Evolutionary conservation across 2,797 vertebrate genomes (phyloP).

Genomic region (Xenops minutus): DNA sequence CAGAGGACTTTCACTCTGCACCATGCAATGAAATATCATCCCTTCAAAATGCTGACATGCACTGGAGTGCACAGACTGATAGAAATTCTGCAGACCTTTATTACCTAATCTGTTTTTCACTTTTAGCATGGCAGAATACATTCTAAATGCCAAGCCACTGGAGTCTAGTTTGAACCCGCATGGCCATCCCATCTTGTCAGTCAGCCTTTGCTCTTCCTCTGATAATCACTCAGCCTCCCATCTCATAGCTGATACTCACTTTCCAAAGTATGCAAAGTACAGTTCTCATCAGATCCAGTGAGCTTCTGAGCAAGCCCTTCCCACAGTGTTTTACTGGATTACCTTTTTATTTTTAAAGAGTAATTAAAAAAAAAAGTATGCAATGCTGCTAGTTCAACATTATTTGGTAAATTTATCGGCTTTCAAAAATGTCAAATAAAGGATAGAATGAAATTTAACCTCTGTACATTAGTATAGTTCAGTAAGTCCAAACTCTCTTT

Average conservation of each 20-base stretch:
- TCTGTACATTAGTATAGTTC: not conserved
- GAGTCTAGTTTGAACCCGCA: not conserved
- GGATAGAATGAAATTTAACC: not conserved
- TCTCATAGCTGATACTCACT: not conserved
- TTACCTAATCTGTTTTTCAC: not conserved
- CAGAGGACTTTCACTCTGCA: not conserved
- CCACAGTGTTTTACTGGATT: not conserved
- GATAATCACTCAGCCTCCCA: not conserved
- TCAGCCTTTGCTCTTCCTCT: not conserved
- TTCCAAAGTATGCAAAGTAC: not conserved
- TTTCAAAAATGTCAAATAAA: not conserved
- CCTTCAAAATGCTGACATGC: not conserved
- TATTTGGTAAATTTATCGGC: not conserved
- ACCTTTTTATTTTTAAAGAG: not conserved
- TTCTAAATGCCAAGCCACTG: not conserved
- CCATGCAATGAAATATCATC: not conserved
- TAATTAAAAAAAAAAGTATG: too few relatives aligned
- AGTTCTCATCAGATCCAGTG: not conserved
- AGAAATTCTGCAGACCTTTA: not conserved
- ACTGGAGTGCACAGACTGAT: not conserved
- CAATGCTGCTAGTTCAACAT: not conserved
- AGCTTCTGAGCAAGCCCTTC: not conserved
- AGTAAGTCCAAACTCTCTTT: not conserved
- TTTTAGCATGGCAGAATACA: not conserved
- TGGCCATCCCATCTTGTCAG: not conserved